Evolutionary conservation across 2,797 vertebrate genomes (phyloP), one percentile per base, ranked within the genome.

Genomic region (Chelon auratus): DNA sequence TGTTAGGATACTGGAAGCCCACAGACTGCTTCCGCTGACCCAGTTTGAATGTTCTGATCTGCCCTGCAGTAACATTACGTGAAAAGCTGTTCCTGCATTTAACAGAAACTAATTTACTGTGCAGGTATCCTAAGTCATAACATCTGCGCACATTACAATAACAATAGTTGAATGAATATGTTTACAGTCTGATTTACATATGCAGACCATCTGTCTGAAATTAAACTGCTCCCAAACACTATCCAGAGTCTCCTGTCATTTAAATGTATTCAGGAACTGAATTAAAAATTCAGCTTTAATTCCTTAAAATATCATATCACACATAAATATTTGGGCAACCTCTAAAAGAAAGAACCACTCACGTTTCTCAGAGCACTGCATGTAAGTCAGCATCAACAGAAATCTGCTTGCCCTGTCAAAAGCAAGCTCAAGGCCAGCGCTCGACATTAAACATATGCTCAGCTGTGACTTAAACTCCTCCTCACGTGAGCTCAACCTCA

Each of bases 391-490:
- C 53, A 67, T 84, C 72, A 33, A 58, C 45, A 66, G 69, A 76
- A 26, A 77, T 86, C 72, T 77, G 37, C 75, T 78, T 75, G 43
- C 48, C 45, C 59, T 42, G 65, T 67, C 58, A 26, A 43, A 75
- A 66, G 43, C 53, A 33, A 33, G 6, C 17, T 65, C 15, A 26
- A 48, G 53, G 55, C 62, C 59, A 52, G 54, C 3, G 1, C 13
- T 73, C 4, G 86, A 85, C 87, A 77, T 81, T 84, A 62, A 83
- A 78, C 81, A 87, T 53, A 70, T 50, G 69, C 63, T 65, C 37
- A 26, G 59, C 62, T 73, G 77, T 56, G 50, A 69, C 62, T 77
- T 56, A 55, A 68, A 87, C 73, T 26, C 55, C 37, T 62, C 72
- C 58, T 90, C 77, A 79, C 47, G 48, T 82, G 84, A 77, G 59